Base-by-base conservation (phyloP, 2,888 invertebrate genomes). In the Leptopilina drosophilae region DNA sequence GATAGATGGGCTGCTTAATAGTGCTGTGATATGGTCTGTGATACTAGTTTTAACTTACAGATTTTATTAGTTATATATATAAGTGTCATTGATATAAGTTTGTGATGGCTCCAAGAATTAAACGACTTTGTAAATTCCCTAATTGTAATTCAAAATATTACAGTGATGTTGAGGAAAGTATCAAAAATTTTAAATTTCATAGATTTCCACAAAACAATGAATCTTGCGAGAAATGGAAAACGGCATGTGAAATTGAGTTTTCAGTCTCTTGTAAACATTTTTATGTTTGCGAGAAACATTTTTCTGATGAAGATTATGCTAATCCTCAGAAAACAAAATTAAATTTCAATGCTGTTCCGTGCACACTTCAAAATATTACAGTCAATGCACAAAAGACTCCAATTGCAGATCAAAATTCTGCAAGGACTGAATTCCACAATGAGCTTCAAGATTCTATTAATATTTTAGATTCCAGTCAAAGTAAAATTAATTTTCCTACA, bases 231-330 rank as follows among this genome's bases (percentile, higher is more conserved):
- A 59, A 59, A n/a, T 59, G 59, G 59, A n/a, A 59, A 15, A 59
- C n/a, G 0, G 20, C n/a, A 2, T 65, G 65, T 9, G 5, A 33
- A 20, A 65, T 65, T 14, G 33, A 65, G 26, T 14, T 15, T 15
- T 65, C 65, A 5, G 26, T 65, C 5, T n/a, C 14, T 5, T 65
- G 65, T 9, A 20, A 65, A 15, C 26, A 65, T 42, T 65, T 65
- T 65, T 65, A 65, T 15, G 42, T 65, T 20, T 65, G 65, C n/a
- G 5, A 65, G 14, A 20, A 65, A 5, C 65, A 40, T 14, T 65
- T 65, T 20, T 0, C 6, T 12, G 65, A 65, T 7, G 2, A 8
- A 5, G 65, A 65, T 65, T 65, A 20, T n/a, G 20, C n/a, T 14
- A 65, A 65, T 20, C 20, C 33, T 26, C 11, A 20, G 1, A 65